These are phyloP conservation scores for Hirundo rustica DNA, from an alignment of 2,797 vertebrate genomes.

Conservation along the genomic window DNA sequence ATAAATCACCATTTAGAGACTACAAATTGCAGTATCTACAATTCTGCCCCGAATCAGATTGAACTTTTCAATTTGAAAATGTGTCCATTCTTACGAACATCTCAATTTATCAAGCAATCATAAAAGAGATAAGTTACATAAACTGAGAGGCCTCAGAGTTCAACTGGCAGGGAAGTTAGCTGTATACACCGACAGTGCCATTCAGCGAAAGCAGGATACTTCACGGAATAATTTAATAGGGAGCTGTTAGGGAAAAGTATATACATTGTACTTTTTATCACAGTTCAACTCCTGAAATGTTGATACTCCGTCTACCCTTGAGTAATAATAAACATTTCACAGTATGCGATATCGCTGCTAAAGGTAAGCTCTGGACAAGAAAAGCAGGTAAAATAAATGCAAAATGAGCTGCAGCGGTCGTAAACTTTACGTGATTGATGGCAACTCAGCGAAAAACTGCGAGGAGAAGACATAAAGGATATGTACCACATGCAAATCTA, in stretches of 20 bases:
- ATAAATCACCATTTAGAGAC: constrained; percentile 13
- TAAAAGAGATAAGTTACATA: neutral
- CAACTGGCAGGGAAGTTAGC: constrained; percentile 26
- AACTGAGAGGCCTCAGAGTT: constrained; percentile 17
- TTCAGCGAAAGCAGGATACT: neutral
- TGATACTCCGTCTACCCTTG: neutral
- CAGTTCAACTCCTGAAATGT: neutral
- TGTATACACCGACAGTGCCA: neutral
- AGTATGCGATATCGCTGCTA: neutral
- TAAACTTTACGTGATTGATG: constrained; percentile 52
- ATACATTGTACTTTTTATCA: neutral
- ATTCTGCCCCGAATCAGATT: constrained; percentile 5
- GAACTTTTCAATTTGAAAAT: constrained; percentile 11
- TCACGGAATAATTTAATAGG: neutral
- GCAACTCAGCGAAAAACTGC: neutral
- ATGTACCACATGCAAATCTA: constrained; percentile 23
- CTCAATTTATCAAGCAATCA: constrained; percentile 13
- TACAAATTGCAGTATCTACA: constrained; percentile 4
- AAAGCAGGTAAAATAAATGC: constrained; percentile 48
- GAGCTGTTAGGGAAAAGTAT: constrained; percentile 13
- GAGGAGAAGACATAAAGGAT: neutral
- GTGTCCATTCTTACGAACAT: neutral
- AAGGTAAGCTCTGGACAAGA: constrained; percentile 44
- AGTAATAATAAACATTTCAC: constrained; percentile 22
- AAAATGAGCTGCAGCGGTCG: neutral